Base-by-base conservation (phyloP, 37 sponge, comb jelly and placozoan species). In the Bolinopsis microptera region DNA sequence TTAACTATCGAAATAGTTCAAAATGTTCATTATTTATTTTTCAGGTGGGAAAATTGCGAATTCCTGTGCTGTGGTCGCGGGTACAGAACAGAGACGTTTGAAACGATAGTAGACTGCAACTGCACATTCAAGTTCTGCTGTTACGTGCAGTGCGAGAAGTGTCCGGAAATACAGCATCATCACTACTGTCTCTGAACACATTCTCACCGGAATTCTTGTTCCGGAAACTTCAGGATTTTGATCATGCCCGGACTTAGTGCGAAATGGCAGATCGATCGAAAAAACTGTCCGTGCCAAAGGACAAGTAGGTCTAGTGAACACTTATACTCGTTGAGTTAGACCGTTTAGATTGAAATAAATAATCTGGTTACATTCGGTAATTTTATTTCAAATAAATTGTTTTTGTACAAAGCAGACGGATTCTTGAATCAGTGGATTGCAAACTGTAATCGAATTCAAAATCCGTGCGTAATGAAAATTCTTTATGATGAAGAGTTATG, bases 71-170 rank as follows among this genome's bases (percentile, higher is more conserved):
- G 90, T 39, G 90, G 90, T 9, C 1, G 90, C 0, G 90, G 90
- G 1, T 86, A 86, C 90, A 86, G 90, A 33, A 39, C 90, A 40
- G 90, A 37, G n/a, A 28, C 25, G 32, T 35, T 86, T 21, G 90
- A 86, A 61, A 16, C 18, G 8, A 0, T 86, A 25, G 27, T 23
- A 61, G 90, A 86, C 3, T 86, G 90, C 31, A 86, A 86, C 67
- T 86, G 90, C 31, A 41, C 25, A 22, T 86, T 86, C 90, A 27
- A 86, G 90, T 86, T 86, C 90, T 86, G 90, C 67, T 86, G 90
- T 61, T 86, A 86, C 67, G 90, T 86, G 61, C 22, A 39, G 28
- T 86, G 90, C 31, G 67, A 86, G 18, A 37, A 18, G 31, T 86
- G 90, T 39, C 1, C 1, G 26, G 67, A 41, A 39, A 25, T 41